Conservation (phyloP, 1,140 invertebrate genomes). For the Goniozus legneri region DNA sequence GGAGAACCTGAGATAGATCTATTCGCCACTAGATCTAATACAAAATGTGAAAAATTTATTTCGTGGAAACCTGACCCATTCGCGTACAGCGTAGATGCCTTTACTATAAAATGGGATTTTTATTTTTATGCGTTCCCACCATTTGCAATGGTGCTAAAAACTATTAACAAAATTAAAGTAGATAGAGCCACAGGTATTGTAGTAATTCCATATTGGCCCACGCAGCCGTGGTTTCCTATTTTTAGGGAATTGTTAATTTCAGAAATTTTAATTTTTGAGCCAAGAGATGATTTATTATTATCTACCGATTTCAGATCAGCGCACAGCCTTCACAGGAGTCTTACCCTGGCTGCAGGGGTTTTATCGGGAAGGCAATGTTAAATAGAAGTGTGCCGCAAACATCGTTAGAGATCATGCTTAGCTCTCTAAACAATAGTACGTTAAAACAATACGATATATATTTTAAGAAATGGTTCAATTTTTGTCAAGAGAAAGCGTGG, state of each 20-base stretch:
- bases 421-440: neutral
- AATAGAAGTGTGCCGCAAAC: neutral
- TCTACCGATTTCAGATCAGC: neutral
- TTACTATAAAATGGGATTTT: constrained; percentile 21
- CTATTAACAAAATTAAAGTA: constrained; percentile 20
- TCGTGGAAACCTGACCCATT: constrained; percentile 3
- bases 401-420: neutral
- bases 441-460: constrained; percentile 11
- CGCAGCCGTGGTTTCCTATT: constrained; percentile 13
- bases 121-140: constrained; percentile 24
- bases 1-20: constrained; percentile 9
- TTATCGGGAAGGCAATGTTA: neutral
- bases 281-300: neutral
- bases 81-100: constrained; percentile 7
- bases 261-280: neutral
- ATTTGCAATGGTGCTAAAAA: constrained; percentile 20
- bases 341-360: neutral
- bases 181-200: constrained; percentile 11
- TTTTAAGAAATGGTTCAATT: constrained; percentile 14
- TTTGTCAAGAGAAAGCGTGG: constrained; percentile 2
- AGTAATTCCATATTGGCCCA: constrained; percentile 8
- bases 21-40: constrained; percentile 14
- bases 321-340: neutral
- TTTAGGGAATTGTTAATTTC: constrained; percentile 6
- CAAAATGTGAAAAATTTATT: constrained; percentile 6